phyloP scores from a whole-genome alignment of 2,888 invertebrate species.

The Tanaodytes sp. region DNA sequence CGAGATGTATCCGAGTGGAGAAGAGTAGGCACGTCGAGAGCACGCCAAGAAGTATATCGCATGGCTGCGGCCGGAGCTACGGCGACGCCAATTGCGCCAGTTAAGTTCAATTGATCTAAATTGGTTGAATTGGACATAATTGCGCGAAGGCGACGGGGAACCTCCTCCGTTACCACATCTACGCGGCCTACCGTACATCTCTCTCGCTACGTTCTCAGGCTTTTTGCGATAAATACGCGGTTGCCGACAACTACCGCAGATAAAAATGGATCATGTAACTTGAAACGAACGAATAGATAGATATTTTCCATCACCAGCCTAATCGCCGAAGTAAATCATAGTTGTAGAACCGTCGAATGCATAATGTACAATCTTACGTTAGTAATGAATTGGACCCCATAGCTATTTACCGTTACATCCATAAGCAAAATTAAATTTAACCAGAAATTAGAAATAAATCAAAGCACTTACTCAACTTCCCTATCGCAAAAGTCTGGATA shows the following conservation, averaged over 20 bases:
- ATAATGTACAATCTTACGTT: no score
- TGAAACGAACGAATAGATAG: no score
- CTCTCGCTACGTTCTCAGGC: slow-evolving; percentile 60
- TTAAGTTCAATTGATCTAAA: slow-evolving; percentile 72
- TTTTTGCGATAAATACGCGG: slow-evolving; percentile 53
- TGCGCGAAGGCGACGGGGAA: slow-evolving; percentile 71
- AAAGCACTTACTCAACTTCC: no score
- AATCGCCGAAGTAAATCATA: no score
- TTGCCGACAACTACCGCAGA: slow-evolving; percentile 30
- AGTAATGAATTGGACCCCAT: no score
- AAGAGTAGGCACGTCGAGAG: slow-evolving; percentile 30
- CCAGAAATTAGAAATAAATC: no score
- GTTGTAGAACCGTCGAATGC: no score
- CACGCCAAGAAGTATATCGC: slow-evolving; percentile 41
- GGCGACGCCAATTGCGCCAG: slow-evolving; percentile 69
- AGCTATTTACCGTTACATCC: no score
- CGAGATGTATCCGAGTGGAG: no score
- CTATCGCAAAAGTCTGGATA: no score
- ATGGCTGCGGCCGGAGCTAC: slow-evolving; percentile 44
- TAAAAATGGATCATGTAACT: slow-evolving; percentile 44
- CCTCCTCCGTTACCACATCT: slow-evolving; percentile 63
- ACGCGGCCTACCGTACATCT: slow-evolving; percentile 55
- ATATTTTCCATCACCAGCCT: no score
- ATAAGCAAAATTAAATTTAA: no score
- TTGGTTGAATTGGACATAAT: slow-evolving; percentile 72